Evolutionary conservation across 2,797 vertebrate species (phyloP).

Genomic region (Argentina silus): DNA sequence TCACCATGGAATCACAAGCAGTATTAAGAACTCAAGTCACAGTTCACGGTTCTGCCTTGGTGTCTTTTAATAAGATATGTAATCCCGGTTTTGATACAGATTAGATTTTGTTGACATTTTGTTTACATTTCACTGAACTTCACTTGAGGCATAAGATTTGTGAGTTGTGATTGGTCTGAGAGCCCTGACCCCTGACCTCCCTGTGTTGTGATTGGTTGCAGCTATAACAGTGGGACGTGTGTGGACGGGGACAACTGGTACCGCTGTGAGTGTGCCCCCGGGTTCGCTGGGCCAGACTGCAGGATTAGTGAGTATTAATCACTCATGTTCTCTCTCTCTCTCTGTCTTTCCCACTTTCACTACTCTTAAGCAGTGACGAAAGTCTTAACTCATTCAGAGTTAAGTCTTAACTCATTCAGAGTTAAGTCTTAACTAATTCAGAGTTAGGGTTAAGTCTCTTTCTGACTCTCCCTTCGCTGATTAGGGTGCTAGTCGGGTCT

Average conservation of each 20-base stretch:
- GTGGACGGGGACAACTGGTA: constrained; percentile 99
- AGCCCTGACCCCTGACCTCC: constrained; percentile 11
- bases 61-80: too few relatives aligned
- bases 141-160: too few relatives aligned
- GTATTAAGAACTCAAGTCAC: too few relatives aligned
- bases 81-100: too few relatives aligned
- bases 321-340: background rate
- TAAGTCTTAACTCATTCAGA: background rate
- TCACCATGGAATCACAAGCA: background rate
- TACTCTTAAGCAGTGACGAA: constrained; percentile 7
- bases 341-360: background rate
- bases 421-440: background rate
- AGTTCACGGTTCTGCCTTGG: too few relatives aligned
- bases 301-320: constrained; percentile 92
- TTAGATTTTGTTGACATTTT: too few relatives aligned
- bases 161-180: background rate
- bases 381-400: too few relatives aligned
- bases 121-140: too few relatives aligned
- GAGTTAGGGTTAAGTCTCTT: background rate
- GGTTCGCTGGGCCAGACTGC: constrained; percentile 96
- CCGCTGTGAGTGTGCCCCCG: constrained; percentile 94
- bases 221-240: constrained; percentile 96
- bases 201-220: constrained; percentile 49
- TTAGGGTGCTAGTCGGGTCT: too few relatives aligned
- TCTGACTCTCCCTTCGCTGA: background rate